Base-by-base conservation (phyloP, 1,140 invertebrate genomes). In the Drosophila chauvacae region DNA sequence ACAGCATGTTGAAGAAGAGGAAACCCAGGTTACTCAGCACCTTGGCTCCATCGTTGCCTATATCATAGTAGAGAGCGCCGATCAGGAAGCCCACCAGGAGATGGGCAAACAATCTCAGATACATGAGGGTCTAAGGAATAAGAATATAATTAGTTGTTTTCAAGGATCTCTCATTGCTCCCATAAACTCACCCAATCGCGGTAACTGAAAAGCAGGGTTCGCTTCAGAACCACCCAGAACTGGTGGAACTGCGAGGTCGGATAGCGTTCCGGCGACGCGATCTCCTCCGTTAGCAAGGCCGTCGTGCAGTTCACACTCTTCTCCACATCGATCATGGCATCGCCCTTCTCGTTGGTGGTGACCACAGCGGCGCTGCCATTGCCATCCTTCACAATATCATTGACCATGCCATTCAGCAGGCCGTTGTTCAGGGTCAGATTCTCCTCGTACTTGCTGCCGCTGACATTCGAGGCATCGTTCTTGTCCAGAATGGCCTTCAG, bases 1-100 rank as follows among this genome's bases (percentile, higher is more conserved):
- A 99, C 74, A 99, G 94, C 96, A 99, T 97, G 92, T 98, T 98
- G 95, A 99, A 99, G 94, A 99, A 99, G 1, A 99, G 94, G 93
- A 98, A 99, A 60, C 98, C 98, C 80, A 98, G 95, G 93, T 99
- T 99, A 92, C 98, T 98, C 51, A 98, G 95, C 28, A 98, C 97
- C 94, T 99, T 98, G 74, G 96, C 96, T 75, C 97, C 98, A 91
- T 98, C 97, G 88, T 98, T 97, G 64, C 98, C 98, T 81, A 98
- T 98, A 81, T 98, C 96, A 88, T 97, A 98, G 93, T 98, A 99
- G 30, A 98, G 94, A 26, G 97, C 95, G 50, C 98, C 97, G 91
- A 99, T 99, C 44, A 99, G 93, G 76, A 98, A 95, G 11, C 97
- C 98, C 60, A 99, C 97, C 48, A 97, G 93, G 41, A 99, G 95